Evolutionary conservation across 2,888 invertebrate genomes (phyloP).

Genomic region (Ophonus ardosiacus): DNA sequence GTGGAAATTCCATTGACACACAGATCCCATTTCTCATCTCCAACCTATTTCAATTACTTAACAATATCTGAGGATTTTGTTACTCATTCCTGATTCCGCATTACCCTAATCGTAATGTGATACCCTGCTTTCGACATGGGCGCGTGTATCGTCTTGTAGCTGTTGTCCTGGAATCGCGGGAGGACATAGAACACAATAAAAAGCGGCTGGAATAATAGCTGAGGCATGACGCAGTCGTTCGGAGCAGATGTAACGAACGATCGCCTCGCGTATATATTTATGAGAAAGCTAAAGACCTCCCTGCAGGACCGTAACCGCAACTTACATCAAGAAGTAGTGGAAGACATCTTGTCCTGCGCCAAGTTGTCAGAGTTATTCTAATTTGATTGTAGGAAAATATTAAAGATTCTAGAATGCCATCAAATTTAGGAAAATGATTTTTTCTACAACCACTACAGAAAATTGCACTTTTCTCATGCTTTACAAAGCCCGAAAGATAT

Average conservation of each 20-base stretch:
- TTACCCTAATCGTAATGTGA: no score
- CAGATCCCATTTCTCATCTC: no score
- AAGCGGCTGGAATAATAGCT: constrained; percentile 71
- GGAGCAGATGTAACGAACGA: constrained; percentile 73
- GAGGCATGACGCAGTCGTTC: constrained; percentile 73
- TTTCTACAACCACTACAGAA: no score
- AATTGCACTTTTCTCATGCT: no score
- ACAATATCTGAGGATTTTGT: no score
- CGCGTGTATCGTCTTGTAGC: constrained; percentile 15
- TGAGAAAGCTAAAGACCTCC: constrained; percentile 68
- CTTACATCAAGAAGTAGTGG: background rate
- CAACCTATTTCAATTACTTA: no score
- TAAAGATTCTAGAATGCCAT: no score
- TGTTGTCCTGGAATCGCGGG: background rate
- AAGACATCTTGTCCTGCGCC: background rate
- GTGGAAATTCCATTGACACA: no score
- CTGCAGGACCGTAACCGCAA: background rate
- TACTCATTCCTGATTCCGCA: no score
- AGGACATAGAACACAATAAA: constrained; percentile 69
- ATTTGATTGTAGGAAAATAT: no score
- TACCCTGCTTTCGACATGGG: background rate
- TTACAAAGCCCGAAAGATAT: no score
- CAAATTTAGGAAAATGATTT: no score
- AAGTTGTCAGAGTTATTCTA: background rate
- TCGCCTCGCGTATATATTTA: constrained; percentile 72